A percentile compares a stretch with the other conserved stretches of the same genome.
phyloP scores from a whole-genome alignment of 2,113 vertebrate genomes.

The Mungos mungo region DNA sequence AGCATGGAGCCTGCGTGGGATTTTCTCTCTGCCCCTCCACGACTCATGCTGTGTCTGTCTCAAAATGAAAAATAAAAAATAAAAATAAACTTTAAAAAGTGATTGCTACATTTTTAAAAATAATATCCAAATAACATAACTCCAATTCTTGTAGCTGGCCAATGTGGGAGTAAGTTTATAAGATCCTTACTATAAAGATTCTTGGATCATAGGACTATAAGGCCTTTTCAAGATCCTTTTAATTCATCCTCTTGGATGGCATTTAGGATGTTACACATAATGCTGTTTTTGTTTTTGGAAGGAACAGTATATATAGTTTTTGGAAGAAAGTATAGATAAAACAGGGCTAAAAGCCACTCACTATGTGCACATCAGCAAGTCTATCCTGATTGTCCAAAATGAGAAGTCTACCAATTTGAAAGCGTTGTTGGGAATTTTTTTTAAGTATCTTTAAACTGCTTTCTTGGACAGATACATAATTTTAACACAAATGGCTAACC shows the following conservation, averaged over 20 bases:
- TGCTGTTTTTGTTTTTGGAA: neutral
- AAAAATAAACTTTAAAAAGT: too few relatives aligned
- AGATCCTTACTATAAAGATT: neutral
- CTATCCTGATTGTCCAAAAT: neutral
- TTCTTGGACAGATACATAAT: neutral
- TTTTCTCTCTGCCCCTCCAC: too few relatives aligned
- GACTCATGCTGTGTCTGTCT: too few relatives aligned
- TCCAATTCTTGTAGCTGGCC: neutral
- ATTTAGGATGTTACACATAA: neutral
- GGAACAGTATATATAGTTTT: too few relatives aligned
- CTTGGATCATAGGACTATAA: neutral
- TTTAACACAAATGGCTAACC: neutral
- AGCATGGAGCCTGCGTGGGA: too few relatives aligned
- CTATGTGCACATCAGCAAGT: neutral
- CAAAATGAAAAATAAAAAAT: too few relatives aligned
- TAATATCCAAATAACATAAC: neutral
- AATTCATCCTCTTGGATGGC: neutral
- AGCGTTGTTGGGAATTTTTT: neutral
- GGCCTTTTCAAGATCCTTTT: neutral
- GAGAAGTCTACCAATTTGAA: neutral
- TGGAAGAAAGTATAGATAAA: neutral
- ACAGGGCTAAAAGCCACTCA: neutral
- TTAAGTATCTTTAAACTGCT: conserved; percentile 16
- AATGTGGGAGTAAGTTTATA: neutral
- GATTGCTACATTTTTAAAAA: too few relatives aligned